These are phyloP conservation scores for Metopia argyrocephala DNA, from an alignment of 2,888 invertebrate genomes.

Conservation along the genomic window DNA sequence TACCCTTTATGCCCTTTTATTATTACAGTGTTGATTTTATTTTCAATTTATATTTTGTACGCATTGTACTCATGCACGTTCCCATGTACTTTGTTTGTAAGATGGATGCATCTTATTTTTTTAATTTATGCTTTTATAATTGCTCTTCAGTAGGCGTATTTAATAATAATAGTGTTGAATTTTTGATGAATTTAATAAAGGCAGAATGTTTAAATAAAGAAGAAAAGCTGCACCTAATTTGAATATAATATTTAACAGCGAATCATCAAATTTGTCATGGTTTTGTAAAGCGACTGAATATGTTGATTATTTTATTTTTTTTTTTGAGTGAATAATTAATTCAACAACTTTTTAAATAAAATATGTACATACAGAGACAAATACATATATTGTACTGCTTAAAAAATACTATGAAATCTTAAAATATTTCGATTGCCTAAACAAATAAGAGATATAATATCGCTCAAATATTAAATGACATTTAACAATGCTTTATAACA, in stretches of 20 bases:
- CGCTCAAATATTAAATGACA: too few species aligned
- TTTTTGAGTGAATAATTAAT: slow-evolving; percentile 2
- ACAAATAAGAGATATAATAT: too few species aligned
- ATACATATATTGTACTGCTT: not conserved
- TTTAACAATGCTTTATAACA: too few species aligned
- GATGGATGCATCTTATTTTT: slow-evolving; percentile 23
- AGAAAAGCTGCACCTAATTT: slow-evolving; percentile 45
- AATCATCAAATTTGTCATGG: slow-evolving; percentile 43
- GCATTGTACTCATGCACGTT: slow-evolving; percentile 15
- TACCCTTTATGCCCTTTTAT: slow-evolving; percentile 55
- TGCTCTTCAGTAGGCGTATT: slow-evolving; percentile 62
- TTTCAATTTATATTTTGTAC: slow-evolving; percentile 50
- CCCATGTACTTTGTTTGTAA: not conserved
- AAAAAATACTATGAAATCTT: too few species aligned
- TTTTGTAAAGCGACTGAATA: not conserved
- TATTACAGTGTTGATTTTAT: slow-evolving; percentile 55
- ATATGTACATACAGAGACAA: not conserved
- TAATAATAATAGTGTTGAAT: slow-evolving; percentile 54
- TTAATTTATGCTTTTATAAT: slow-evolving; percentile 62
- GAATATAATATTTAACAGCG: slow-evolving; percentile 29
- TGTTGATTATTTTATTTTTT: not conserved
- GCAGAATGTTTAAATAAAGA: not conserved
- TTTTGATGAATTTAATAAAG: slow-evolving; percentile 48
- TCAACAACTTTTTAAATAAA: not conserved
- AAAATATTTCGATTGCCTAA: too few species aligned